phyloP scores from a whole-genome alignment of 1,140 invertebrate genomes.

The Drosophila quadrilineata region DNA sequence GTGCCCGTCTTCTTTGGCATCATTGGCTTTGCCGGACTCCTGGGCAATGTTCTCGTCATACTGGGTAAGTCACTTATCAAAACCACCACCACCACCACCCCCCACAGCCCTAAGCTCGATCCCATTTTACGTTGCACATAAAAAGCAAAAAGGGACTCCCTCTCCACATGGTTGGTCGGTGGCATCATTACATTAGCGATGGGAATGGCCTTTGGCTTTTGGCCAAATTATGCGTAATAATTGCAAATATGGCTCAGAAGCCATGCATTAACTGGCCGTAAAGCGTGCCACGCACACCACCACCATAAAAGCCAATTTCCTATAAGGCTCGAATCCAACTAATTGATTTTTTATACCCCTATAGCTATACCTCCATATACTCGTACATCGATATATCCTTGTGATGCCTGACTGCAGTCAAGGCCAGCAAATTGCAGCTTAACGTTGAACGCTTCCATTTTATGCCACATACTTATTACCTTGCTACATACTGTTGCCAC shows the following conservation, averaged over 20 bases:
- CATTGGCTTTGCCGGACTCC: slow-evolving; percentile 92
- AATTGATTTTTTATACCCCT: slow-evolving; percentile 33
- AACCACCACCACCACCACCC: neutral
- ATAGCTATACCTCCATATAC: neutral
- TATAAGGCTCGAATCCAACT: neutral
- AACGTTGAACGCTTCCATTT: neutral
- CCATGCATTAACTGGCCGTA: slow-evolving; percentile 22
- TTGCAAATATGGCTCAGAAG: slow-evolving; percentile 48
- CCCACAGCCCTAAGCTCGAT: neutral
- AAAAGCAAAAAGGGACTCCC: neutral
- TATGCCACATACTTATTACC: neutral
- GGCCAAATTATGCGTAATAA: slow-evolving; percentile 69
- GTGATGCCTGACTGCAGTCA: neutral
- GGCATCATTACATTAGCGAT: slow-evolving; percentile 53
- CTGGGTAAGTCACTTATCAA: slow-evolving; percentile 81
- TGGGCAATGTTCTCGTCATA: slow-evolving; percentile 95
- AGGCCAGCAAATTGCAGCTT: neutral
- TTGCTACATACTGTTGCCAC: no score
- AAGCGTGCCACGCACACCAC: slow-evolving; percentile 3
- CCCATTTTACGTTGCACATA: neutral
- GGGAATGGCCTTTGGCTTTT: slow-evolving; percentile 18
- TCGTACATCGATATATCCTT: neutral
- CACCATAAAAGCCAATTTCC: slow-evolving; percentile 17
- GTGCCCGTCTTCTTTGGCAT: slow-evolving; percentile 94
- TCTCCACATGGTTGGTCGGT: no score